These are phyloP conservation scores for Passer montanus DNA, from an alignment of 2,113 vertebrate species.

Conservation along the genomic window DNA sequence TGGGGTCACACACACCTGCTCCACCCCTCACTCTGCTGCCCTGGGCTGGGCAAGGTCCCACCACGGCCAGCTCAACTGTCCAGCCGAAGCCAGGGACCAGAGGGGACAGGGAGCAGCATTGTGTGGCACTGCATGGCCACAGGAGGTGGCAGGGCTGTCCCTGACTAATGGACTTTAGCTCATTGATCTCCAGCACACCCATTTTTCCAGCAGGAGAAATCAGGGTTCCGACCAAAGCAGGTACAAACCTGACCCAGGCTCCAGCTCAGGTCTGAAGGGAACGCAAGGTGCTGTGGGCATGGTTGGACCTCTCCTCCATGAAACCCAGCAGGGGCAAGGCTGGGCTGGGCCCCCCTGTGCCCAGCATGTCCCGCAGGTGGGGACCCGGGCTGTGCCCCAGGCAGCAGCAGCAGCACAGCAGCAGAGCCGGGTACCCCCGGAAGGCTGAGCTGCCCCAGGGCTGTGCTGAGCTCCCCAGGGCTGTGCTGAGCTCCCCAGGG, in stretches of 20 bases:
- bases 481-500: neutral
- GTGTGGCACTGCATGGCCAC: rapidly evolving
- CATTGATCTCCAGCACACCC: neutral
- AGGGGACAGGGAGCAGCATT: neutral
- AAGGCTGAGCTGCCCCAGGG: neutral
- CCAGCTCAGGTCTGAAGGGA: neutral
- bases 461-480: neutral
- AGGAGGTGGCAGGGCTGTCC: neutral
- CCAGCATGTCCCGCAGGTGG: neutral
- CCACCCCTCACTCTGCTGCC: neutral
- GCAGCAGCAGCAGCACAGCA: neutral
- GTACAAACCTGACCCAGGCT: neutral
- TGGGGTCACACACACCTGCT: neutral
- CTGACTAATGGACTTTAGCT: rapidly evolving
- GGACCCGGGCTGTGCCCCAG: neutral
- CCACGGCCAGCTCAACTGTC: rapidly evolving
- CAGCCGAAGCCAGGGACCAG: neutral
- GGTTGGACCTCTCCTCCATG: neutral
- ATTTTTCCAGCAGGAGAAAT: neutral
- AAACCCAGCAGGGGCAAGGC: rapidly evolving
- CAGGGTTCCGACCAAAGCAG: neutral
- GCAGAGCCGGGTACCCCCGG: neutral
- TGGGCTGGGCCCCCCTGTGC: no score
- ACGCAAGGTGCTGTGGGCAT: neutral
- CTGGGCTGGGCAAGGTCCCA: no score